phyloP scores from a whole-genome alignment of 1,140 invertebrate genomes.

The Vollenhovia emeryi region DNA sequence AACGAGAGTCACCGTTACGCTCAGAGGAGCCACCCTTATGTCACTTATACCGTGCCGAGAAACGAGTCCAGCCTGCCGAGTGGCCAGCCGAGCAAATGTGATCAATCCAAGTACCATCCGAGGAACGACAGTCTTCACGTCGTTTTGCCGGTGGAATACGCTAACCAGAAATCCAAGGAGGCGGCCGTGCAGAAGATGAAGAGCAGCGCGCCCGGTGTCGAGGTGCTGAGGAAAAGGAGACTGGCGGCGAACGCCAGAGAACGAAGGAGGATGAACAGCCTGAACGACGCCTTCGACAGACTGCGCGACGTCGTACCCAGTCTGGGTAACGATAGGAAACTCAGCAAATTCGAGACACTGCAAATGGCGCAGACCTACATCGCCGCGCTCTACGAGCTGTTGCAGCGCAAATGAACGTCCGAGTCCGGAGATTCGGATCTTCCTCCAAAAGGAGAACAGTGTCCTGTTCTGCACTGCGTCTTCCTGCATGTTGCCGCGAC shows the following conservation, averaged over 20 bases:
- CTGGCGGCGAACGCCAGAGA: conserved; percentile 93
- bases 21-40: conserved; percentile 57
- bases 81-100: conserved; percentile 52
- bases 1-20: conserved; percentile 68
- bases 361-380: conserved; percentile 97
- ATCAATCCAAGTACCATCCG: conserved; percentile 61
- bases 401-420: conserved; percentile 78
- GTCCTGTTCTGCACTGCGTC: neutral
- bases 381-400: conserved; percentile 89
- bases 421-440: neutral
- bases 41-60: conserved; percentile 63
- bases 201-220: conserved; percentile 83
- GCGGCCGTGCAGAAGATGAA: conserved; percentile 78
- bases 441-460: conserved; percentile 17
- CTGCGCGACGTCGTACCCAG: conserved; percentile 93
- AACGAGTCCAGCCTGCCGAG: conserved; percentile 49
- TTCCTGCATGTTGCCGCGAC: neutral
- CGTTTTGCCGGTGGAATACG: conserved; percentile 63
- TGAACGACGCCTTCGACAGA: conserved; percentile 93
- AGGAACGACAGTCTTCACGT: conserved; percentile 60
- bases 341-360: conserved; percentile 95
- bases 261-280: conserved; percentile 92
- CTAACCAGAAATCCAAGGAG: conserved; percentile 73
- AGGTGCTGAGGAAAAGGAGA: conserved; percentile 91
- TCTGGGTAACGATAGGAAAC: conserved; percentile 91